phyloP scores from a whole-genome alignment of 2,797 vertebrate species.

The Podarcis siculus region DNA sequence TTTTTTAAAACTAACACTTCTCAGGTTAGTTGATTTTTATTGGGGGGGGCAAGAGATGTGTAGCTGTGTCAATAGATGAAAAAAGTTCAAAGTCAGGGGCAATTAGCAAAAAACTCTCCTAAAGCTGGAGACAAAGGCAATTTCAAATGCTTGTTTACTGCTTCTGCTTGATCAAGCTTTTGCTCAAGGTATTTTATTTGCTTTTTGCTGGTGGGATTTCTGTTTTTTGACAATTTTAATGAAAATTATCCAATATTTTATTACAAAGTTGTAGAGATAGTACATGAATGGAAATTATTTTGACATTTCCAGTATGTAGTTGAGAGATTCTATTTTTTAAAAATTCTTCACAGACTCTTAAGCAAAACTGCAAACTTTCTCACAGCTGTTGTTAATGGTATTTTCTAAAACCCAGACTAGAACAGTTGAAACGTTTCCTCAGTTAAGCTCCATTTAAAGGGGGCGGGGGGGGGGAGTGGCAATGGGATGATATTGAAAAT shows the following conservation, averaged over 20 bases:
- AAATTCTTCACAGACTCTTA: neutral
- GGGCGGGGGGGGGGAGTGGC: rapidly evolving
- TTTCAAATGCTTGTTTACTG: neutral
- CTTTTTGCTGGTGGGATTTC: neutral
- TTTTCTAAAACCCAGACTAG: neutral
- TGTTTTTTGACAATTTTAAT: neutral
- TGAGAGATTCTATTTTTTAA: neutral
- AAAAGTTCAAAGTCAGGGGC: too few species aligned
- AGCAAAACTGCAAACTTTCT: neutral
- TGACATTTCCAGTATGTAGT: neutral
- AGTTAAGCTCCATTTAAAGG: neutral
- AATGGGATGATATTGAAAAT: neutral
- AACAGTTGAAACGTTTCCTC: neutral
- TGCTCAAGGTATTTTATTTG: neutral
- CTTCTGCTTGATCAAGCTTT: neutral
- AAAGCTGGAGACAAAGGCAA: neutral
- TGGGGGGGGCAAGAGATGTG: too few species aligned
- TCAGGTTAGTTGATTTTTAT: too few species aligned
- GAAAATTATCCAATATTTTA: neutral
- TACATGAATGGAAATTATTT: neutral
- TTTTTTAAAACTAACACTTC: too few species aligned
- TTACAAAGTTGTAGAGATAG: neutral
- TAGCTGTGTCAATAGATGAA: neutral
- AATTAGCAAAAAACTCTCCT: too few species aligned
- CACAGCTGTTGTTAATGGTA: neutral